Percentiles rank a stretch among this genome's conserved stretches.
Conservation (phyloP, 2,797 vertebrate species). For the Eospalax fontanierii region DNA sequence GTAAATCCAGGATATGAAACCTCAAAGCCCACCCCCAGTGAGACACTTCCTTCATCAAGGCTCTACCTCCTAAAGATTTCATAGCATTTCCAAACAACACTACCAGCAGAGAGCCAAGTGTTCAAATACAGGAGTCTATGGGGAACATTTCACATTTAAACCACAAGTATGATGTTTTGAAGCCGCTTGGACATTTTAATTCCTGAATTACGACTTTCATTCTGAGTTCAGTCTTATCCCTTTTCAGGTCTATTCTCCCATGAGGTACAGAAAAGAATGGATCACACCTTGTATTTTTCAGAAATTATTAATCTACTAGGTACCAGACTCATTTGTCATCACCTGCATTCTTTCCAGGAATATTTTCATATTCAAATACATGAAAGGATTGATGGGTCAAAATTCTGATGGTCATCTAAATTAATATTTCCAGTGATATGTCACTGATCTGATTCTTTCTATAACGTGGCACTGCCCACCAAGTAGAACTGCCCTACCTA, state of each 20-base stretch:
- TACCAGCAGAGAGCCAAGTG: not conserved
- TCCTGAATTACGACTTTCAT: not conserved
- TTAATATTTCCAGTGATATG: not conserved
- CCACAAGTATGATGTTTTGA: not conserved
- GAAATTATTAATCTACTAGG: not conserved
- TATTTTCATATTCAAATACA: not conserved
- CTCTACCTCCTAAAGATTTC: not conserved
- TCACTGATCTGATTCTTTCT: not conserved
- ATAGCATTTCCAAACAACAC: no score
- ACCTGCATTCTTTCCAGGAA: not conserved
- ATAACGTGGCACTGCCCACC: not conserved
- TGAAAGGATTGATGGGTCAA: not conserved
- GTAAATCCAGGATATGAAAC: not conserved
- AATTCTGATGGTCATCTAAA: not conserved
- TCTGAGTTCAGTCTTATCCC: not conserved
- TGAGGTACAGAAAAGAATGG: not conserved
- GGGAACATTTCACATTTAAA: not conserved
- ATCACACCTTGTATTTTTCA: not conserved
- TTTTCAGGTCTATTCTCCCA: not conserved
- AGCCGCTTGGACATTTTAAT: not conserved
- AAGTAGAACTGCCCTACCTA: not conserved
- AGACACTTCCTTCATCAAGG: not conserved
- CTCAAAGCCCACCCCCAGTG: not conserved
- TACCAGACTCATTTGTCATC: not conserved
- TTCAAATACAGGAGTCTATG: not conserved